A percentile compares a stretch with the other conserved stretches of the same genome.
These are phyloP conservation scores for Origma solitaria DNA, from an alignment of 2,113 vertebrate species.

Conservation along the genomic window DNA sequence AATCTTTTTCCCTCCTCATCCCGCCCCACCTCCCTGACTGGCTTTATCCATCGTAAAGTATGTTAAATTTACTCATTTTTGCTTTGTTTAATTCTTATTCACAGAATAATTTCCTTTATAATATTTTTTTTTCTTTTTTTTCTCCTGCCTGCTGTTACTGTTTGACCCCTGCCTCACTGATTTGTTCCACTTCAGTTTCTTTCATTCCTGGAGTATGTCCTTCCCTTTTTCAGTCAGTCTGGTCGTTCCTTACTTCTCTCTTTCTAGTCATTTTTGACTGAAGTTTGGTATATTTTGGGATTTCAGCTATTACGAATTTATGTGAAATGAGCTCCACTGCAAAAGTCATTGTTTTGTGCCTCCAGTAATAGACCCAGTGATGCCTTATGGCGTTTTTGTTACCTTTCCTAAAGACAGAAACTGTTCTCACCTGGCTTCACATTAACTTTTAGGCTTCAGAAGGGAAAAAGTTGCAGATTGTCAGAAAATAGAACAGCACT, in stretches of 20 bases:
- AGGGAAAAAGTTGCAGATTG: background rate
- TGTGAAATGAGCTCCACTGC: background rate
- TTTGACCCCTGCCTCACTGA: background rate
- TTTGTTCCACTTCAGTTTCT: background rate
- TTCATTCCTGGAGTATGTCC: background rate
- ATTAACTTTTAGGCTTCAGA: background rate
- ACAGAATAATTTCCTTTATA: background rate
- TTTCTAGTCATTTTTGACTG: background rate
- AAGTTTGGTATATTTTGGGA: background rate
- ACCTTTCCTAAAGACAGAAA: background rate
- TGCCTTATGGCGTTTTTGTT: background rate
- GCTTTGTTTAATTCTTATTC: background rate
- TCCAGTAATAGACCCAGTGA: background rate
- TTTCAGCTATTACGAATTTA: background rate
- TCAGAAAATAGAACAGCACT: background rate
- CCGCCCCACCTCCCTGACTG: fast-evolving
- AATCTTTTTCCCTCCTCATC: background rate
- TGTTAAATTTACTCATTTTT: background rate
- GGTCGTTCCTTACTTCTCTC: background rate
- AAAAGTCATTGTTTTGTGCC: background rate
- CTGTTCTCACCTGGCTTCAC: background rate
- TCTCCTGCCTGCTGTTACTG: background rate
- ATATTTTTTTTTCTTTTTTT: too few species aligned
- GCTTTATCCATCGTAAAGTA: background rate
- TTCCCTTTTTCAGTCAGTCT: background rate